These are phyloP conservation scores for Anadara kagoshimensis DNA, from an alignment of 1,140 invertebrate genomes.

Conservation along the genomic window DNA sequence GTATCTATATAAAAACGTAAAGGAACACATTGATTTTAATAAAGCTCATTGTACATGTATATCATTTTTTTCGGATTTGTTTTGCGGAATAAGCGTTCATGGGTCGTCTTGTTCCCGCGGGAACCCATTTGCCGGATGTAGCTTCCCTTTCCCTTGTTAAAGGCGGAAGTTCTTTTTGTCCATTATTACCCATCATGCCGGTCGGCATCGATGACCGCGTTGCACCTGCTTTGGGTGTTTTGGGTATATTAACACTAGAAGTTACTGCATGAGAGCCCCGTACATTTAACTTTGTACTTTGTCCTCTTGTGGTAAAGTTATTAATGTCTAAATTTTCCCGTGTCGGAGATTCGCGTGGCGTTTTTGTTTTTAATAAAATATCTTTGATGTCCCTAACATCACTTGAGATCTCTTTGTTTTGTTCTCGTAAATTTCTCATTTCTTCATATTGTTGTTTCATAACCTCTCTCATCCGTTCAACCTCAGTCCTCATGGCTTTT, in stretches of 20 bases:
- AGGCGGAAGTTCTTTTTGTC: conserved; percentile 17
- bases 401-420: conserved; percentile 59
- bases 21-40: too few relatives aligned
- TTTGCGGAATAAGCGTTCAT: conserved; percentile 32
- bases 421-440: conserved; percentile 59
- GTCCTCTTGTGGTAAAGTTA: conserved; percentile 11
- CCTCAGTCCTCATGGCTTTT: conserved; percentile 61
- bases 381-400: conserved; percentile 64
- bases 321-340: conserved; percentile 22
- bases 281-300: neutral
- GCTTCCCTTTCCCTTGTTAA: conserved; percentile 21
- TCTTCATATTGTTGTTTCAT: conserved; percentile 65
- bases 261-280: neutral
- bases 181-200: neutral
- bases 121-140: conserved; percentile 29
- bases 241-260: neutral
- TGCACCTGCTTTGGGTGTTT: neutral
- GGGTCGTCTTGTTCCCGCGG: conserved; percentile 31
- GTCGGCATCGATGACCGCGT: conserved; percentile 20
- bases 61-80: neutral
- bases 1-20: too few relatives aligned
- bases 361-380: conserved; percentile 43
- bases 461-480: conserved; percentile 64
- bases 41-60: too few relatives aligned
- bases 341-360: conserved; percentile 13